Conservation (phyloP, 2,113 vertebrate species). For the Galeopterus variegatus region DNA sequence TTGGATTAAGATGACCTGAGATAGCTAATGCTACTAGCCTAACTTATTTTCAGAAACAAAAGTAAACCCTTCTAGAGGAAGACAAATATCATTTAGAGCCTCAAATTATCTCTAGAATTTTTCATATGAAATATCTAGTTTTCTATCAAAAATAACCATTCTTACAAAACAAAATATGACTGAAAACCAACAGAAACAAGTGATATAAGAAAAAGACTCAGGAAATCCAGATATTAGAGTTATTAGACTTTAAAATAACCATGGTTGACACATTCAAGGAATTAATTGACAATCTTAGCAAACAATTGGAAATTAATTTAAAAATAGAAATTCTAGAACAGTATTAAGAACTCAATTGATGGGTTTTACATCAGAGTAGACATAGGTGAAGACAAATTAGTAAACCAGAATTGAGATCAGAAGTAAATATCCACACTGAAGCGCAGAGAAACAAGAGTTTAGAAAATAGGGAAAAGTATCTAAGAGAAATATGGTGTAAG, state of each 20-base stretch:
- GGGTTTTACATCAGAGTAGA: slow-evolving; percentile 25
- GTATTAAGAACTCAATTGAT: neutral
- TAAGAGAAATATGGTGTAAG: slow-evolving; percentile 1
- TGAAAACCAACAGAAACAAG: slow-evolving; percentile 53
- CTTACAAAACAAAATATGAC: neutral
- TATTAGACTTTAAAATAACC: slow-evolving; percentile 15
- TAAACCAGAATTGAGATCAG: neutral
- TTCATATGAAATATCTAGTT: neutral
- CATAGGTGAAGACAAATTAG: slow-evolving; percentile 1
- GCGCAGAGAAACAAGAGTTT: slow-evolving; percentile 20
- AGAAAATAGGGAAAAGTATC: slow-evolving; percentile 33
- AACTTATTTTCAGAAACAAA: slow-evolving; percentile 47
- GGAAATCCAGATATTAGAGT: slow-evolving; percentile 44
- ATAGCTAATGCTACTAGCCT: neutral
- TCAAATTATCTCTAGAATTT: neutral
- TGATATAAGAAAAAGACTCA: neutral
- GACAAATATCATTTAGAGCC: neutral
- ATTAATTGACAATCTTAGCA: slow-evolving; percentile 22
- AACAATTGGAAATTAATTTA: slow-evolving; percentile 23
- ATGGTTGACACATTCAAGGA: neutral
- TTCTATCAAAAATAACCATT: neutral
- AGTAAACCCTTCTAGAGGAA: neutral
- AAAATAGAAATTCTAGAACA: slow-evolving; percentile 30
- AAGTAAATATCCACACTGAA: slow-evolving; percentile 37
- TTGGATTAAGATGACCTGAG: neutral